Evolutionary conservation across 2,797 vertebrate species (phyloP).

Genomic region (Erpetoichthys calabaricus): DNA sequence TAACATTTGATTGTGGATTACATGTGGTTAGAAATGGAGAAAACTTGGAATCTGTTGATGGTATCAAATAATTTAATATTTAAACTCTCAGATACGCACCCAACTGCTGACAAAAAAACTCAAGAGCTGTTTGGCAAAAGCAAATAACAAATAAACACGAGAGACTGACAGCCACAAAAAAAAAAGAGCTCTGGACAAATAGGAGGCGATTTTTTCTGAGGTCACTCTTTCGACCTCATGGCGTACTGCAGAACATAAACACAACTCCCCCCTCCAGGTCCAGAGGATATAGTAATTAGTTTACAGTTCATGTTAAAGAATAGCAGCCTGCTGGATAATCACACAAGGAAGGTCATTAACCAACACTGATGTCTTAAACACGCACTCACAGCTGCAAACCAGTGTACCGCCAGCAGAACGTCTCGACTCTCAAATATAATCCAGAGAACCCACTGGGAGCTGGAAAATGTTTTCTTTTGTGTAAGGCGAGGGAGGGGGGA

Average conservation of each 20-base stretch:
- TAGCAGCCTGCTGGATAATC: conserved; percentile 56
- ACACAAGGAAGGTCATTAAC: conserved; percentile 57
- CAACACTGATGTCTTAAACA: conserved; percentile 46
- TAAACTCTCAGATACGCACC: not conserved
- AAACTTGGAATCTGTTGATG: conserved; percentile 4
- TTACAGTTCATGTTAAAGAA: conserved; percentile 56
- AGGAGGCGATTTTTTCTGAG: conserved; percentile 27
- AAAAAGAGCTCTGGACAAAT: no score
- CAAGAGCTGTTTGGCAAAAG: conserved; percentile 34
- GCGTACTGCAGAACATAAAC: conserved; percentile 79
- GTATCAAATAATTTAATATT: conserved; percentile 3
- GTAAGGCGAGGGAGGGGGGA: conserved; percentile 14
- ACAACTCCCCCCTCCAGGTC: conserved; percentile 26
- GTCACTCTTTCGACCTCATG: conserved; percentile 68
- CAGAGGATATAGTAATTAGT: conserved; percentile 72
- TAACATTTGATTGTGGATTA: not conserved
- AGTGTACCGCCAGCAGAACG: conserved; percentile 29
- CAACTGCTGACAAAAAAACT: conserved; percentile 6
- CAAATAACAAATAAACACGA: conserved; percentile 46
- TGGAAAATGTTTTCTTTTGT: conserved; percentile 19
- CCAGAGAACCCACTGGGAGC: conserved; percentile 18
- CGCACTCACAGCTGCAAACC: conserved; percentile 22
- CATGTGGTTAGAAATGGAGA: not conserved
- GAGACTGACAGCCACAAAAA: conserved; percentile 4
- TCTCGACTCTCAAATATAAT: conserved; percentile 22